phyloP scores from a whole-genome alignment of 2,888 invertebrate genomes.

The Teinopalpus imperialis region DNA sequence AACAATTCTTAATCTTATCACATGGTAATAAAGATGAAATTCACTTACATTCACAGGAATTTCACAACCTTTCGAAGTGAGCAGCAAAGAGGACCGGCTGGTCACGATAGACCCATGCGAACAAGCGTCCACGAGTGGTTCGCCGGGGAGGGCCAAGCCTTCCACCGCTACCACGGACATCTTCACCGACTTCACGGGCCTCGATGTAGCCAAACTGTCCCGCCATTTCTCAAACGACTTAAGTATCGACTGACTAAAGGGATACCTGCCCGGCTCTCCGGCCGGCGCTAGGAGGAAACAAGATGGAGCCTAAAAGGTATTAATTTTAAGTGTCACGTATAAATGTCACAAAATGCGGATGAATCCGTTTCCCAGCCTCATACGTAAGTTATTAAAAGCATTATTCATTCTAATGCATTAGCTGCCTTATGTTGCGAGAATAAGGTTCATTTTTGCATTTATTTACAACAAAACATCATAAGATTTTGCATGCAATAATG shows the following conservation, averaged over 20 bases:
- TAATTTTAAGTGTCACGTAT: slow-evolving; percentile 6
- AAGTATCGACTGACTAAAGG: slow-evolving; percentile 78
- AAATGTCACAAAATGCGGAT: slow-evolving; percentile 15
- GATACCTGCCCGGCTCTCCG: slow-evolving; percentile 70
- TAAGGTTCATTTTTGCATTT: slow-evolving; percentile 12
- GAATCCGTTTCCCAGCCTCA: no score
- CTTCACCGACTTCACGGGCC: slow-evolving; percentile 72
- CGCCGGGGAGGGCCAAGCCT: slow-evolving; percentile 46
- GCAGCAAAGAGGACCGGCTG: slow-evolving; percentile 63
- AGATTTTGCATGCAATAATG: no score
- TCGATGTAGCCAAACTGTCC: slow-evolving; percentile 72
- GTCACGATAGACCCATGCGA: slow-evolving; percentile 48
- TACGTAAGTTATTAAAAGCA: no score
- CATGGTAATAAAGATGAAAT: no score
- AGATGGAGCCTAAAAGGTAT: slow-evolving; percentile 27
- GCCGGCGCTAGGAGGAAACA: slow-evolving; percentile 45
- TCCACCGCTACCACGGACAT: slow-evolving; percentile 59
- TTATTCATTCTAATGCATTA: no score
- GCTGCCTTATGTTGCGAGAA: no score
- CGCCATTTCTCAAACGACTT: slow-evolving; percentile 75
- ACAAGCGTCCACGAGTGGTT: slow-evolving; percentile 51
- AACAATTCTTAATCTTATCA: no score
- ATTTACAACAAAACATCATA: no score
- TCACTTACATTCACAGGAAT: slow-evolving; percentile 67
- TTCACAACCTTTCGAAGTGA: slow-evolving; percentile 74